Evolutionary conservation across 2,888 invertebrate species (phyloP).

Genomic region (Baccha elongata): DNA sequence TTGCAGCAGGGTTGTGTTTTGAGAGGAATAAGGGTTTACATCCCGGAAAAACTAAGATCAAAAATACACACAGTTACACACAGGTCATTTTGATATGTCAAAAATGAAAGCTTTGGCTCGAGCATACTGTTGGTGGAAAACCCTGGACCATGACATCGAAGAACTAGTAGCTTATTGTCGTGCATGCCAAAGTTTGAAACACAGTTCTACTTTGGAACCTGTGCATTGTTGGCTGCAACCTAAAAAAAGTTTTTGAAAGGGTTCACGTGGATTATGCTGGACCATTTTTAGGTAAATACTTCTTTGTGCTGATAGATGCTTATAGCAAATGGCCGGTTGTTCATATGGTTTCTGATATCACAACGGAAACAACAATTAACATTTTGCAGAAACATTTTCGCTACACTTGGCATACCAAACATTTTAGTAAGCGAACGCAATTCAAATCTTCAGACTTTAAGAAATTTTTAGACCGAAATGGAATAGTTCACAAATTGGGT

Average conservation of each 20-base stretch:
- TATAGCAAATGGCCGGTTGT: conserved; percentile 16
- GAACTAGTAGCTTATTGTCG: neutral
- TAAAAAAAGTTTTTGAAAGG: conserved; percentile 1
- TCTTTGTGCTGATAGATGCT: conserved; percentile 11
- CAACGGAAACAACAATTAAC: neutral
- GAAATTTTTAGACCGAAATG: no score
- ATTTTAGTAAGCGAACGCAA: neutral
- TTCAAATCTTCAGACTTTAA: no score
- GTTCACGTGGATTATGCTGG: conserved; percentile 22
- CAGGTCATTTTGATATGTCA: no score
- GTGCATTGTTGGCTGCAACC: neutral
- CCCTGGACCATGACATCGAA: conserved; percentile 31
- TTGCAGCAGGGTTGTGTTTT: conserved; percentile 71
- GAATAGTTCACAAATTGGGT: no score
- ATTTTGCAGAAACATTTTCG: neutral
- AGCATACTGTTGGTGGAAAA: conserved; percentile 74
- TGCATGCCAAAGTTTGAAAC: neutral
- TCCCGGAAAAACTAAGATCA: conserved; percentile 61
- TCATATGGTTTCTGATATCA: neutral
- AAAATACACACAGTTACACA: conserved; percentile 60
- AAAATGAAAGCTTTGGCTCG: no score
- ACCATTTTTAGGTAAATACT: conserved; percentile 21
- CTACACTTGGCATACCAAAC: neutral
- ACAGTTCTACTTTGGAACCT: no score
- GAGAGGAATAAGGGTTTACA: conserved; percentile 61